Conservation (phyloP, 2,113 vertebrate genomes). For the Saimiri boliviensis region DNA sequence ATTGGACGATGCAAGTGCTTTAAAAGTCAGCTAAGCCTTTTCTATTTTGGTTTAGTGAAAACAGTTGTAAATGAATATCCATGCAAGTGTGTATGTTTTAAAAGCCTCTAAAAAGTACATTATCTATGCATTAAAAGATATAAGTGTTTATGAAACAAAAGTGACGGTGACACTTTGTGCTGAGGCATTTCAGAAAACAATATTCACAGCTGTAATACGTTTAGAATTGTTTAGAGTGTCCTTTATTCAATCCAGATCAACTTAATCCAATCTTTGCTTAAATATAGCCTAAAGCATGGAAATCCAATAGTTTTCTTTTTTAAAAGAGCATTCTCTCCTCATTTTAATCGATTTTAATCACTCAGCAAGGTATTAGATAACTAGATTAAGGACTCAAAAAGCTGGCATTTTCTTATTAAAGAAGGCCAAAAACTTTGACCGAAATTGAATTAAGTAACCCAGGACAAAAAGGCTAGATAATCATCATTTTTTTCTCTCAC, state of each 20-base stretch:
- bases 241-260: slow-evolving; percentile 62
- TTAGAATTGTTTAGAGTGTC: slow-evolving; percentile 56
- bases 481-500: background rate
- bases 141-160: slow-evolving; percentile 57
- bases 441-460: slow-evolving; percentile 53
- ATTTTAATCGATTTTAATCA: slow-evolving; percentile 75
- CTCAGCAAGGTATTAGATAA: slow-evolving; percentile 65
- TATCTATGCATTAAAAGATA: slow-evolving; percentile 54
- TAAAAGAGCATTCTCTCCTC: slow-evolving; percentile 32
- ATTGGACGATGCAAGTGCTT: slow-evolving; percentile 55
- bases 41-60: slow-evolving; percentile 40
- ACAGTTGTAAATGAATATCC: slow-evolving; percentile 66
- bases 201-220: slow-evolving; percentile 46
- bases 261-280: slow-evolving; percentile 60
- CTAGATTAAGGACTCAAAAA: slow-evolving; percentile 57
- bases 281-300: slow-evolving; percentile 62
- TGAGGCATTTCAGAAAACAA: slow-evolving; percentile 15
- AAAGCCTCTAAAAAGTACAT: slow-evolving; percentile 45
- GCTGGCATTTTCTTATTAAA: slow-evolving; percentile 62
- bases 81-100: background rate
- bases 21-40: slow-evolving; percentile 50
- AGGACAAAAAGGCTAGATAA: slow-evolving; percentile 29
- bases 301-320: slow-evolving; percentile 65
- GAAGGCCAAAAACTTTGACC: slow-evolving; percentile 58
- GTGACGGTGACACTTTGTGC: slow-evolving; percentile 28